A percentile compares a stretch with the other conserved stretches of the same genome.
Evolutionary conservation across 2,797 vertebrate species (phyloP).

Genomic region (Chlorospingus semifuscus): DNA sequence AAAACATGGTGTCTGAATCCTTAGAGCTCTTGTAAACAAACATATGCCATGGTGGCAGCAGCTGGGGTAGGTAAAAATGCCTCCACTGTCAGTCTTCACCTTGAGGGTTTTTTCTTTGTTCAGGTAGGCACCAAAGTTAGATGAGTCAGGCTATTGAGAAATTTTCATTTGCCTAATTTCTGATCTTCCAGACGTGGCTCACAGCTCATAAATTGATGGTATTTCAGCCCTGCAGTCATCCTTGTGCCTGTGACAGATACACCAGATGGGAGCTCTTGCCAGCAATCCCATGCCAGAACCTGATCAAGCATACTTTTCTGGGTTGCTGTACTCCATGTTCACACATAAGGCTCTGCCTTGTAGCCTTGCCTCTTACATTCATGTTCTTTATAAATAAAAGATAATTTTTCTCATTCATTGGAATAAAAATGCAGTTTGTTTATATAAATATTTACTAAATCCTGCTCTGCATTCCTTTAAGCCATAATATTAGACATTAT

Average conservation of each 20-base stretch:
- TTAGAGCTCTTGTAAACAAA: background rate
- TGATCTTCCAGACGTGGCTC: background rate
- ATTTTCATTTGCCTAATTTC: background rate
- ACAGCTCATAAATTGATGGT: background rate
- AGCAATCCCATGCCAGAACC: background rate
- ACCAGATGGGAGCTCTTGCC: background rate
- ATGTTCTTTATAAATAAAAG: background rate
- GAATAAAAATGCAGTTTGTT: background rate
- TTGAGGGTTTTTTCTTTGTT: background rate
- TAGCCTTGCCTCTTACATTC: background rate
- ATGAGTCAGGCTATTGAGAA: background rate
- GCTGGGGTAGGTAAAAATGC: background rate
- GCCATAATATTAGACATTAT: background rate
- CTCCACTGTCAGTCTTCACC: background rate
- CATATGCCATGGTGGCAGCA: background rate
- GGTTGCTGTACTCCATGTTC: background rate
- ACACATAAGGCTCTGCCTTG: background rate
- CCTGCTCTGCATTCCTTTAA: background rate
- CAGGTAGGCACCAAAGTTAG: too few relatives aligned
- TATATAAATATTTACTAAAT: background rate
- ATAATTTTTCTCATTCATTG: background rate
- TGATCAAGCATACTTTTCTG: background rate
- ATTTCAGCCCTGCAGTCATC: background rate
- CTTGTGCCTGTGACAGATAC: background rate
- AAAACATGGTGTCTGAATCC: background rate